Evolutionary conservation across 2,797 vertebrate genomes (phyloP).

Genomic region (Pangasius larnaudii): DNA sequence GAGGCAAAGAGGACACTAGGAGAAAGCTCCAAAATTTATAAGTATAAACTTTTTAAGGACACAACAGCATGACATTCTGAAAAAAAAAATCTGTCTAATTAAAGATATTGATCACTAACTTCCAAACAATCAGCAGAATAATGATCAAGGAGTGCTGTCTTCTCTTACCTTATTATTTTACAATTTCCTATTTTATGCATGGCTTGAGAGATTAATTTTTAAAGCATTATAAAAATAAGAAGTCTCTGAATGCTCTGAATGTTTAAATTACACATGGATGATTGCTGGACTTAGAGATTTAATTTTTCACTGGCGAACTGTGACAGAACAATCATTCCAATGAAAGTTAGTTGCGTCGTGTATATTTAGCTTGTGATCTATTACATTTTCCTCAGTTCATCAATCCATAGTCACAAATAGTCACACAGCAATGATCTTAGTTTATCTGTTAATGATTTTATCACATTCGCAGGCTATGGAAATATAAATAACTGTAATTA

Average conservation of each 20-base stretch:
- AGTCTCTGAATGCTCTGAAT: constrained; percentile 6
- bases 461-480: constrained; percentile 11
- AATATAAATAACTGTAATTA: constrained; percentile 26
- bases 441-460: constrained; percentile 13
- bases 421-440: constrained; percentile 22
- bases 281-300: constrained; percentile 3
- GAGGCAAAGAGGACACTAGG: background rate
- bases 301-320: constrained; percentile 21
- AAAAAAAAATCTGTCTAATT: background rate
- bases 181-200: constrained; percentile 20
- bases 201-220: background rate
- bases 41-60: background rate
- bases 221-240: constrained; percentile 10
- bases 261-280: constrained; percentile 17
- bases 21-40: background rate
- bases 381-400: constrained; percentile 27
- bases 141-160: background rate
- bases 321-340: constrained; percentile 6
- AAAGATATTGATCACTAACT: constrained; percentile 1
- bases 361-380: constrained; percentile 23
- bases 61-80: background rate
- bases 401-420: constrained; percentile 26
- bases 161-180: constrained; percentile 9
- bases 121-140: constrained; percentile 13
- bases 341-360: background rate